These are phyloP conservation scores for Gerris buenoi DNA, from an alignment of 1,140 invertebrate genomes.

Conservation along the genomic window DNA sequence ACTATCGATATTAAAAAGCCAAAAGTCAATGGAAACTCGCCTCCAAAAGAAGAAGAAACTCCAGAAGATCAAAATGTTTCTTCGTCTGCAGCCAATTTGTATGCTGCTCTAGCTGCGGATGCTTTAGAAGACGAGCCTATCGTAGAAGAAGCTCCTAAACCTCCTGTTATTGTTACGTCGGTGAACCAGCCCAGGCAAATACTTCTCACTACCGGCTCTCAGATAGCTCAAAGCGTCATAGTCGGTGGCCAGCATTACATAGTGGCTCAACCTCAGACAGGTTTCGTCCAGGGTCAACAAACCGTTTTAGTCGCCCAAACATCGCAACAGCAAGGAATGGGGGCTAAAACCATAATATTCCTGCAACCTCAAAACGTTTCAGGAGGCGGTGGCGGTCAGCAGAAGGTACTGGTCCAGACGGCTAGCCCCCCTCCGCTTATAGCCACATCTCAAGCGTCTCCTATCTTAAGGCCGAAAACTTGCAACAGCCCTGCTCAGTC, in stretches of 20 bases:
- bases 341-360: conserved; percentile 54
- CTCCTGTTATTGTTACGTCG: neutral
- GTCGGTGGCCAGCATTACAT: conserved; percentile 29
- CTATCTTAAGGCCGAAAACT: neutral
- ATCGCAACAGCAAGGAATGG: conserved; percentile 41
- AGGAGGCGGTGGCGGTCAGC: conserved; percentile 25
- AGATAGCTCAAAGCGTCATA: conserved; percentile 14
- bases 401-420: conserved; percentile 44
- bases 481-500: neutral
- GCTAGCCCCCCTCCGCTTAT: conserved; percentile 22
- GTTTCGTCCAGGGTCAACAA: conserved; percentile 43
- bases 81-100: conserved; percentile 50
- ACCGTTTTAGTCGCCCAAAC: conserved; percentile 45
- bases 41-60: conserved; percentile 13
- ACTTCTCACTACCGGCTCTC: conserved; percentile 18
- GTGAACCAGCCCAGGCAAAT: conserved; percentile 17
- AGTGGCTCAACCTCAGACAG: conserved; percentile 44
- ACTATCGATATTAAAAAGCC: conserved; percentile 17
- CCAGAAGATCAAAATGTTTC: conserved; percentile 34
- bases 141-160: conserved; percentile 12
- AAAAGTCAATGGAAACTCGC: conserved; percentile 20
- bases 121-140: conserved; percentile 50
- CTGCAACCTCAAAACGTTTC: conserved; percentile 40
- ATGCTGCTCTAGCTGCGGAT: conserved; percentile 50
- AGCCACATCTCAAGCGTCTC: conserved; percentile 29